Evolutionary conservation across 2,888 invertebrate genomes (phyloP).

Genomic region (Campaea margaritaria): DNA sequence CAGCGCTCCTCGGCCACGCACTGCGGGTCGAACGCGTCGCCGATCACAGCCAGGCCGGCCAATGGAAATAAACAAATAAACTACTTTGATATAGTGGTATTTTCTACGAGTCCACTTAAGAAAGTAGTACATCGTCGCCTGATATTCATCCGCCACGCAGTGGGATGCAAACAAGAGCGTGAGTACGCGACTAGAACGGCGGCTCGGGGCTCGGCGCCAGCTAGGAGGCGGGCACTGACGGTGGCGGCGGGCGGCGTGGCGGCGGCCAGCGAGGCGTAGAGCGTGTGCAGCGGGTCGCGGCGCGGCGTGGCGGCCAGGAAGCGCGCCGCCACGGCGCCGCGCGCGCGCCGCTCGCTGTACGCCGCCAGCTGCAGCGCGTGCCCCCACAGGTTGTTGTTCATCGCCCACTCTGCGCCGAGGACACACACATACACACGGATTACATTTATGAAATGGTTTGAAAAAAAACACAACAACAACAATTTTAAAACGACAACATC

Average conservation of each 20-base stretch:
- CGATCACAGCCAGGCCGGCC: neutral
- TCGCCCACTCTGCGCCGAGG: constrained; percentile 91
- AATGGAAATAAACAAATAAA: no score
- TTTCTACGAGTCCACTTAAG: no score
- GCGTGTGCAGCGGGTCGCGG: constrained; percentile 95
- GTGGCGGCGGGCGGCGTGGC: constrained; percentile 85
- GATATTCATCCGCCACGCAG: no score
- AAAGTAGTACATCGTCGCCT: no score
- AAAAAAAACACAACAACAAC: no score
- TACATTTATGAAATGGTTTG: no score
- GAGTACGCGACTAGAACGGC: no score
- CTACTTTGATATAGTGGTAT: no score
- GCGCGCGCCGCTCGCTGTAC: constrained; percentile 91
- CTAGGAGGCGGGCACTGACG: constrained; percentile 86
- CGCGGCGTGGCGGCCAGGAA: constrained; percentile 93
- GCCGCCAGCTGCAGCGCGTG: constrained; percentile 97
- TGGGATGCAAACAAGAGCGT: no score
- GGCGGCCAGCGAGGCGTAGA: constrained; percentile 96
- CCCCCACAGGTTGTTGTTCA: constrained; percentile 95
- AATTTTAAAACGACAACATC: no score
- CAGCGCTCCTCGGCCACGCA: constrained; percentile 89
- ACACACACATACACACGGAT: no score
- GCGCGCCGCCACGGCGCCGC: constrained; percentile 94
- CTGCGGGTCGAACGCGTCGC: constrained; percentile 64
- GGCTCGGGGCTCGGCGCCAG: constrained; percentile 91